A percentile compares a stretch with the other conserved stretches of the same genome.
Evolutionary conservation across 2,888 invertebrate species (phyloP).

Genomic region (Heliconius sara): DNA sequence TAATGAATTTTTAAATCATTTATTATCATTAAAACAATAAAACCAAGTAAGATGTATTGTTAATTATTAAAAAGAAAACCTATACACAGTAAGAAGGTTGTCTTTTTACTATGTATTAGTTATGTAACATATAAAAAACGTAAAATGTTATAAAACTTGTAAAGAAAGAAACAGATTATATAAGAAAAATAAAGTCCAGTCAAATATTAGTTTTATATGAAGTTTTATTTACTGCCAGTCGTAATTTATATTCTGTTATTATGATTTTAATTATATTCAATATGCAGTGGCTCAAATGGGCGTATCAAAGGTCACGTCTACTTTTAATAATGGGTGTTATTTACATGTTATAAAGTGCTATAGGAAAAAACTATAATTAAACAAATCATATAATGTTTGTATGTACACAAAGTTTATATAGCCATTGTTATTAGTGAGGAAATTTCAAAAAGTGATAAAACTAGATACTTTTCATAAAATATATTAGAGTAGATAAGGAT

Average conservation of each 20-base stretch:
- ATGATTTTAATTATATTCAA: constrained; percentile 17
- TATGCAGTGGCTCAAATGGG: constrained; percentile 7
- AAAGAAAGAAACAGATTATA: not conserved
- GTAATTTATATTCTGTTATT: constrained; percentile 2
- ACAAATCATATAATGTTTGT: not conserved
- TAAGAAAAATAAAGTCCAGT: not conserved
- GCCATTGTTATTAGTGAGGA: not conserved
- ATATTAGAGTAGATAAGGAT: not conserved
- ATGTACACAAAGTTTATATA: not conserved
- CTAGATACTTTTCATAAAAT: not conserved
- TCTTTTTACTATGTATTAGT: no score
- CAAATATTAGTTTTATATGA: not conserved
- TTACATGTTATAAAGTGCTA: not conserved
- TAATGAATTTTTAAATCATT: no score
- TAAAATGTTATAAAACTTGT: not conserved
- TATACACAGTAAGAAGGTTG: not conserved
- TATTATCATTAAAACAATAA: not conserved
- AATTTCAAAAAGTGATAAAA: not conserved
- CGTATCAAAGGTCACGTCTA: constrained; percentile 27
- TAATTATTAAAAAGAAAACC: not conserved
- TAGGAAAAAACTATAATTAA: not conserved
- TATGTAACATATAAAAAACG: no score
- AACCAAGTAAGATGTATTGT: not conserved
- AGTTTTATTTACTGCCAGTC: not conserved
- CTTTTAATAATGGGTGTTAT: constrained; percentile 4